Percentiles rank a stretch among this genome's conserved stretches.
phyloP scores from a whole-genome alignment of 2,888 invertebrate species.

The Sisyra terminalis region DNA sequence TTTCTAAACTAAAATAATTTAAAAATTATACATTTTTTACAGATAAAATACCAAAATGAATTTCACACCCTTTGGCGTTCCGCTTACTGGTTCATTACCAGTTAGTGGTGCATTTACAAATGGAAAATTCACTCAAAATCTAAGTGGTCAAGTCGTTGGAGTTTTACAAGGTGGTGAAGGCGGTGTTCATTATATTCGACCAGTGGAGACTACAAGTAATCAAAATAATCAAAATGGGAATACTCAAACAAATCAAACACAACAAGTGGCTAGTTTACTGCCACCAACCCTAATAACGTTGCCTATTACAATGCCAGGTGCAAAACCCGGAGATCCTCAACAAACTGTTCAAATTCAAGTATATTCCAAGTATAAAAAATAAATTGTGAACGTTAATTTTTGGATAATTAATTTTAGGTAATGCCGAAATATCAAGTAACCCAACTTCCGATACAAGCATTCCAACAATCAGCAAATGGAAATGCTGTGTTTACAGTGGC shows the following conservation, averaged over 20 bases:
- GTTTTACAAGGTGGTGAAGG: slow-evolving; percentile 53
- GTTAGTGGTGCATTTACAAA: slow-evolving; percentile 39
- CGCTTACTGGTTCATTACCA: slow-evolving; percentile 41
- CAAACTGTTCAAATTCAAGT: slow-evolving; percentile 68
- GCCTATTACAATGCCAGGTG: slow-evolving; percentile 59
- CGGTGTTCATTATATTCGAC: slow-evolving; percentile 57
- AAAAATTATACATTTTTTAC: neutral
- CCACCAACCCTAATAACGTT: slow-evolving; percentile 55
- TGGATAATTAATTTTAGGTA: too few relatives aligned
- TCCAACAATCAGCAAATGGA: slow-evolving; percentile 37
- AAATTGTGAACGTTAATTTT: neutral
- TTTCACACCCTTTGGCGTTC: slow-evolving; percentile 52
- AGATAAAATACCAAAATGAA: slow-evolving; percentile 36
- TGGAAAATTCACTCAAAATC: slow-evolving; percentile 52
- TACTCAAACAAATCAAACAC: slow-evolving; percentile 12
- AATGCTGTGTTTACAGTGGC: slow-evolving; percentile 61
- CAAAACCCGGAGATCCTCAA: slow-evolving; percentile 58
- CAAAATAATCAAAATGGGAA: slow-evolving; percentile 17
- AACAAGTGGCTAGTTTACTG: slow-evolving; percentile 22
- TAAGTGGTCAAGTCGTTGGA: slow-evolving; percentile 53
- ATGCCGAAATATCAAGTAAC: slow-evolving; percentile 54
- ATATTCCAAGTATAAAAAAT: slow-evolving; percentile 13
- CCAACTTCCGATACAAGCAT: slow-evolving; percentile 57
- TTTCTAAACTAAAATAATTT: too few relatives aligned
- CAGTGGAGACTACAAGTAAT: slow-evolving; percentile 33